A percentile compares a stretch with the other conserved stretches of the same genome.
Evolutionary conservation across 2,888 invertebrate species (phyloP).

Genomic region (Crioceris asparagi): DNA sequence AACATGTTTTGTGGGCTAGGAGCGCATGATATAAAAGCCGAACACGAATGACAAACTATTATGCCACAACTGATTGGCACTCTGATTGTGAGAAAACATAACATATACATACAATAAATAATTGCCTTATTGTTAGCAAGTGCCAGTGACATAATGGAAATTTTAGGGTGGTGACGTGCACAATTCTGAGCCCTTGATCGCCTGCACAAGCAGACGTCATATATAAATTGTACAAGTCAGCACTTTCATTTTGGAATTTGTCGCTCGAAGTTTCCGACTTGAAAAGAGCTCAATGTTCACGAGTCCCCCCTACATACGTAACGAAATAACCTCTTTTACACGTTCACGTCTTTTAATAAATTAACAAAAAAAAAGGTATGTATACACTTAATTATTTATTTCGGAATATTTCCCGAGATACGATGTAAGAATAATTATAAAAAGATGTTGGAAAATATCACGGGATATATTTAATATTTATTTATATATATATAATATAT

Average conservation of each 20-base stretch:
- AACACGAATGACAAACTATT: conserved; percentile 9
- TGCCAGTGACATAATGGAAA: too few relatives aligned
- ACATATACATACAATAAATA: too few relatives aligned
- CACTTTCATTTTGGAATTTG: too few relatives aligned
- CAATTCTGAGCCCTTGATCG: too few relatives aligned
- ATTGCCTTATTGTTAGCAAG: too few relatives aligned
- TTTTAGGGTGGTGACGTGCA: too few relatives aligned
- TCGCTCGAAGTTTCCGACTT: too few relatives aligned
- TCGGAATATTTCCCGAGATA: conserved; percentile 17
- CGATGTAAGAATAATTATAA: conserved; percentile 19
- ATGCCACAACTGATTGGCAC: too few relatives aligned
- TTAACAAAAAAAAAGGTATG: conserved; percentile 24
- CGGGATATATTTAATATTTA: conserved; percentile 12
- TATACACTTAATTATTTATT: conserved; percentile 17
- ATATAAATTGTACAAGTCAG: too few relatives aligned
- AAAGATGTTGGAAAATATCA: conserved; percentile 18
- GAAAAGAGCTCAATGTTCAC: too few relatives aligned
- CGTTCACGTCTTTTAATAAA: conserved; percentile 21
- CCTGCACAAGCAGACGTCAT: too few relatives aligned
- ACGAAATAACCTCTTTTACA: conserved; percentile 7
- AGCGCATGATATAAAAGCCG: conserved; percentile 21
- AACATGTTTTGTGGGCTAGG: conserved; percentile 18
- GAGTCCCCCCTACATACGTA: conserved; percentile 9
- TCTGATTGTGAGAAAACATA: too few relatives aligned
- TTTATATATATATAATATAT: conserved; percentile 7